phyloP scores from a whole-genome alignment of 2,888 invertebrate species.

The Blomia tropicalis region DNA sequence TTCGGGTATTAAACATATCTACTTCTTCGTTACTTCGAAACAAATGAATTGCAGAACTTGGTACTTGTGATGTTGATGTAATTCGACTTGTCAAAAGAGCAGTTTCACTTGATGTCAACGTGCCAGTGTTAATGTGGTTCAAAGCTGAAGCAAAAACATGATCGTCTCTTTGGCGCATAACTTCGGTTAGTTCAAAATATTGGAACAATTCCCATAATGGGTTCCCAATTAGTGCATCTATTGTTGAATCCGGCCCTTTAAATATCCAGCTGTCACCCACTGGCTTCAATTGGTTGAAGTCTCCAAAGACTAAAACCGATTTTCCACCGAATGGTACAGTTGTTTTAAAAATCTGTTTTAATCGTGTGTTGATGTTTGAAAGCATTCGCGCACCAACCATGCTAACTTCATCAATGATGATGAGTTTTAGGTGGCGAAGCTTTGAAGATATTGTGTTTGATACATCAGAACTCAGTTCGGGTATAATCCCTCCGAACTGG shows the following conservation, averaged over 20 bases:
- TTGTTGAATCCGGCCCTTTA: background rate
- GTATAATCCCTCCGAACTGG: background rate
- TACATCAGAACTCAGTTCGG: background rate
- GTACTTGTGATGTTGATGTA: background rate
- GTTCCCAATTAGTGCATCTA: background rate
- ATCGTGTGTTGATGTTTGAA: slow-evolving; percentile 31
- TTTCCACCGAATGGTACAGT: slow-evolving; percentile 33
- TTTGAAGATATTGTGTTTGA: slow-evolving; percentile 23
- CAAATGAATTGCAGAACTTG: background rate
- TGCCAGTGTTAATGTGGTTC: slow-evolving; percentile 26
- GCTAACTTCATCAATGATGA: slow-evolving; percentile 31
- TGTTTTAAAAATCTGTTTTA: slow-evolving; percentile 32
- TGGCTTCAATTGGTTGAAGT: slow-evolving; percentile 27
- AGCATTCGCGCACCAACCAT: slow-evolving; percentile 31
- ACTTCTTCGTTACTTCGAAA: no score
- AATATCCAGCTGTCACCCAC: slow-evolving; percentile 17
- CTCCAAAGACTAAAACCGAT: slow-evolving; percentile 34
- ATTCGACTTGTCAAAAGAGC: background rate
- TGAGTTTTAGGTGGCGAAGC: slow-evolving; percentile 25
- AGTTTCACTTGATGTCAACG: background rate
- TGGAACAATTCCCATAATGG: background rate
- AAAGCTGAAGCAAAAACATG: slow-evolving; percentile 26
- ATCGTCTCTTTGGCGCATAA: slow-evolving; percentile 29
- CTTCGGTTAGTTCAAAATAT: slow-evolving; percentile 26
- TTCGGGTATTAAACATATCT: no score